Percentiles rank a stretch among this genome's conserved stretches.
Conservation (phyloP, 2,888 invertebrate species). For the Lacanobia wlatinum region DNA sequence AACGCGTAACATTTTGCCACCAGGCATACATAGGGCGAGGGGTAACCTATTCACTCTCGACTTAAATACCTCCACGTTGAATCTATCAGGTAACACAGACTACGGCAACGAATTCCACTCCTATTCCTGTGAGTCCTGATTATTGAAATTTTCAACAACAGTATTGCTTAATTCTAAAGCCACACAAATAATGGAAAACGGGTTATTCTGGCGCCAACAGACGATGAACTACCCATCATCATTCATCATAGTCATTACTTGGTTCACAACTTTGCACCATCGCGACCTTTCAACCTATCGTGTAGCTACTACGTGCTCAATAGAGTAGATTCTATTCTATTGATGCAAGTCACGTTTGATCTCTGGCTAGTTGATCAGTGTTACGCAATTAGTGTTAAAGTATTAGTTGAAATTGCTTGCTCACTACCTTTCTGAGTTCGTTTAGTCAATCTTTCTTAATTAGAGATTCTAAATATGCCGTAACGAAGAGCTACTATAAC, state of each 20-base stretch:
- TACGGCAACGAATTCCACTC: no score
- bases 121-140: no score
- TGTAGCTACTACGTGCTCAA: conserved; percentile 25
- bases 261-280: conserved; percentile 56
- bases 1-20: no score
- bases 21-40: no score
- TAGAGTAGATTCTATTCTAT: conserved; percentile 23
- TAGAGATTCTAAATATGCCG: not conserved
- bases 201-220: conserved; percentile 34
- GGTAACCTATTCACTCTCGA: no score
- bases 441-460: not conserved
- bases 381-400: conserved; percentile 28
- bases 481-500: not conserved
- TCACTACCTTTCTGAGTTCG: not conserved
- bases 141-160: not conserved
- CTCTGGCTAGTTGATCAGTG: conserved; percentile 25
- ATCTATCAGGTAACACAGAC: no score
- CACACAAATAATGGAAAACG: not conserved
- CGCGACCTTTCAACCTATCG: conserved; percentile 40
- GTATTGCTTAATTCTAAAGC: not conserved
- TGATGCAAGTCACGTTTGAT: conserved; percentile 52
- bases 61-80: no score
- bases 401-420: conserved; percentile 11
- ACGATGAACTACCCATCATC: conserved; percentile 30
- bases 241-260: conserved; percentile 49